Conservation (phyloP, 2,797 vertebrate genomes). For the Tapirus indicus region DNA sequence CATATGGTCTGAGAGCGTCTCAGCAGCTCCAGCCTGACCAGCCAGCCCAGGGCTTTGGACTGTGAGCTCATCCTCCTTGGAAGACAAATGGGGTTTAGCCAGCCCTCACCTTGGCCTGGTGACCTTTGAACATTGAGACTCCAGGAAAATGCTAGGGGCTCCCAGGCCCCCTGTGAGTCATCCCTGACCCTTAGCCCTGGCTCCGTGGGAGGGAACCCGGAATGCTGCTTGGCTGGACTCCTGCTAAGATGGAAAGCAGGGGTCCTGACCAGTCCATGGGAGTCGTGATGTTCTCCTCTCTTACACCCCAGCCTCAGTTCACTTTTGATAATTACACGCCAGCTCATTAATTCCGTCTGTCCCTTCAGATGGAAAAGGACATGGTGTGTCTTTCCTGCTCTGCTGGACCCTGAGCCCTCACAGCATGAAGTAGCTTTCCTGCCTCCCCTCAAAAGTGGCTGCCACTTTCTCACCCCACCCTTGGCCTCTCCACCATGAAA, state of each 20-base stretch:
- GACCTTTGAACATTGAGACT: neutral
- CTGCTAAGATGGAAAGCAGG: neutral
- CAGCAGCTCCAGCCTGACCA: neutral
- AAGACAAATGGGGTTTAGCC: neutral
- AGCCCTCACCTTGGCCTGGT: neutral
- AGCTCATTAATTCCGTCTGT: neutral
- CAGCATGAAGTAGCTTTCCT: fast-evolving
- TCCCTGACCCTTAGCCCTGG: neutral
- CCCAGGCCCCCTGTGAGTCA: neutral
- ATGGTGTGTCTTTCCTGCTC: fast-evolving
- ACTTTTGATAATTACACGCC: fast-evolving
- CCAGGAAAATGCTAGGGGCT: neutral
- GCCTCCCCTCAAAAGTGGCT: neutral
- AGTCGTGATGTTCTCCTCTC: fast-evolving
- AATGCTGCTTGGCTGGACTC: too few species aligned
- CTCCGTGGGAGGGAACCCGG: neutral
- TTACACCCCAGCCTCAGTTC: neutral
- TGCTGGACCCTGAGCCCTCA: neutral
- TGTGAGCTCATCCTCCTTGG: neutral
- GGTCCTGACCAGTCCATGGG: neutral
- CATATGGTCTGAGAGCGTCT: neutral
- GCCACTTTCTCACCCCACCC: neutral
- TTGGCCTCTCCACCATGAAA: too few species aligned
- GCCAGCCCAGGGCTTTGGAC: neutral
- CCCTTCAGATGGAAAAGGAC: neutral